Conservation (phyloP, 2,797 vertebrate genomes). For the Meriones psammophilus region DNA sequence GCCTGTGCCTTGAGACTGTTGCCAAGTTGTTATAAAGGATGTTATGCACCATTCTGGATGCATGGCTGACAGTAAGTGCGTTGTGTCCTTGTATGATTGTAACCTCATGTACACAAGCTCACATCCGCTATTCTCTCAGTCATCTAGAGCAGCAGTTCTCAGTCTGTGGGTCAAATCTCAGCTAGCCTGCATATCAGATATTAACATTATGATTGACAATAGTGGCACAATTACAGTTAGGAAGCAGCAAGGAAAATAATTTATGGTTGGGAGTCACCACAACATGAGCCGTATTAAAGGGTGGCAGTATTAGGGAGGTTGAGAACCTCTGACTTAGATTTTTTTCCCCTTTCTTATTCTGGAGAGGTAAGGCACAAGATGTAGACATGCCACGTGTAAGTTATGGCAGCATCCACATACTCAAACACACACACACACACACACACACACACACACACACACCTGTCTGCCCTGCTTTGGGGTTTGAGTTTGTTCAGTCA, state of each 20-base stretch:
- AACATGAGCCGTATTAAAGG: not conserved
- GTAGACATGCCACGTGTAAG: not conserved
- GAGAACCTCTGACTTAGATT: not conserved
- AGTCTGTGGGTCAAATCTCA: not conserved
- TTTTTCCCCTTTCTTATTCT: not conserved
- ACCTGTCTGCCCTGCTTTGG: not conserved
- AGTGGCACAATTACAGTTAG: not conserved
- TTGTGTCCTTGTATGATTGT: not conserved
- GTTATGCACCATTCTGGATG: not conserved
- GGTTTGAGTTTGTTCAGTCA: not conserved
- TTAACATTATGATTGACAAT: not conserved
- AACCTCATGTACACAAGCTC: not conserved
- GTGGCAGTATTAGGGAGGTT: not conserved
- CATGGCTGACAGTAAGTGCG: not conserved
- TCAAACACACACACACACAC: no score
- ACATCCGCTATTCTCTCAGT: not conserved
- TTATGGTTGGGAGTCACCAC: not conserved
- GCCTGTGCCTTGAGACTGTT: not conserved
- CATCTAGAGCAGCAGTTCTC: not conserved
- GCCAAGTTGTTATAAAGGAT: slow-evolving; percentile 37
- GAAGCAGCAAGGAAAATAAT: not conserved
- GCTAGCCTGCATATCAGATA: not conserved
- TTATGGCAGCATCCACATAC: not conserved
- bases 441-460: no score
- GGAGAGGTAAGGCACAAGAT: not conserved